Evolutionary conservation across 2,113 vertebrate genomes (phyloP).

Genomic region (Bothrops jararaca): DNA sequence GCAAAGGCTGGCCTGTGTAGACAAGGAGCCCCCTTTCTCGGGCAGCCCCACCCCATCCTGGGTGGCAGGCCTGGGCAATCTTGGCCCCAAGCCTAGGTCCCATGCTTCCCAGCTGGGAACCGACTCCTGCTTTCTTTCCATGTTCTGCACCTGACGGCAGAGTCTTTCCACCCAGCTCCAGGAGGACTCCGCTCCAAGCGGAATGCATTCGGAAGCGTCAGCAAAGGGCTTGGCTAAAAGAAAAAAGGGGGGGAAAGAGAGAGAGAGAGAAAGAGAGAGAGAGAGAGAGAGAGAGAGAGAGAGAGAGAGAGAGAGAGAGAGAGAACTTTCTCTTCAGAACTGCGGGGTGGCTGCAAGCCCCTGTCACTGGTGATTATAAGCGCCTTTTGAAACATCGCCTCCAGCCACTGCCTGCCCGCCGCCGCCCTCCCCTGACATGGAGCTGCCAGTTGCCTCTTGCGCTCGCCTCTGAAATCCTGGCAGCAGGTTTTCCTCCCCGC

Average conservation of each 20-base stretch:
- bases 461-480: constrained; percentile 26
- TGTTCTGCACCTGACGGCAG: constrained; percentile 24
- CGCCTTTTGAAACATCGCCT: constrained; percentile 53
- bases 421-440: constrained; percentile 4
- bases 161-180: background rate
- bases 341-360: constrained; percentile 16
- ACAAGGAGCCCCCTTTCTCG: background rate
- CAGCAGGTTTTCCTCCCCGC: constrained; percentile 1
- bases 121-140: background rate
- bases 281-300: background rate
- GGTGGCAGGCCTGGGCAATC: background rate
- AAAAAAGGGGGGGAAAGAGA: background rate
- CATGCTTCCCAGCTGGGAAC: background rate
- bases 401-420: constrained; percentile 36
- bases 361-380: constrained; percentile 39
- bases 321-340: background rate
- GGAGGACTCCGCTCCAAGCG: background rate
- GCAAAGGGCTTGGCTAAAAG: constrained; percentile 32
- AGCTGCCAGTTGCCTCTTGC: constrained; percentile 46
- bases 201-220: constrained; percentile 14
- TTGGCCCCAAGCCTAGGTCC: background rate
- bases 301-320: background rate
- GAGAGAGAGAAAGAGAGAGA: background rate
- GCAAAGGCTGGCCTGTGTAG: background rate
- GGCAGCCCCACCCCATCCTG: background rate